Base-by-base conservation (phyloP, 1,140 invertebrate species). In the Sarcophaga bullata region DNA sequence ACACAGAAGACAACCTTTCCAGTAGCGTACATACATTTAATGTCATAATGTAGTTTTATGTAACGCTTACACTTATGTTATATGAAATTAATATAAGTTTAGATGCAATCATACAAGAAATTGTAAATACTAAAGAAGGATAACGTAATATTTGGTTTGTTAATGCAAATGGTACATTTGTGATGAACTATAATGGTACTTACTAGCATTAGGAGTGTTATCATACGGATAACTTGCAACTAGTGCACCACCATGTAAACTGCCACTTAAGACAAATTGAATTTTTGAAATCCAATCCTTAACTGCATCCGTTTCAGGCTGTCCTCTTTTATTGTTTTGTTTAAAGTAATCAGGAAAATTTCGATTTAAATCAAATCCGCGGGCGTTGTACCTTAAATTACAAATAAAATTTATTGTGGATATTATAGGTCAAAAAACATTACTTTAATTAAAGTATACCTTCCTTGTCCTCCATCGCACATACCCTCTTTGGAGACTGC, bases 301-400 rank as follows among this genome's bases (percentile, higher is more conserved):
- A 3, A 99, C 96, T 1, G 97, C 97, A 85, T 96, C 95, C 0
- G 98, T 98, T 91, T 99, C 98, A 5, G 97, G 96, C 89, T 97
- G 96, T 5, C 94, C 93, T 37, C 94, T 93, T 85, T 95, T 96
- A 84, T 95, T 95, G 90, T 97, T 97, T 86, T 95, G 93, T 87
- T 96, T 97, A 91, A 97, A 97, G 89, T 96, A 97, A 91, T 98
- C 96, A 0, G 97, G 96, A 91, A 98, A 98, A 91, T 98, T 98
- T 76, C 96, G 93, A 91, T 98, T 98, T 81, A 98, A 90, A 88
- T 98, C 96, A 86, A 95, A 97, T 3, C 96, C 96, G 72, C 94
- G 93, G 0, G 96, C 94, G 89, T 98, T 98, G 87, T 96, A 96
- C 85, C 95, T 96, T 84, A 8, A 88, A 88, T 37, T 37, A 37